Conservation (phyloP, 2,888 invertebrate genomes). For the Plutella xylostella region DNA sequence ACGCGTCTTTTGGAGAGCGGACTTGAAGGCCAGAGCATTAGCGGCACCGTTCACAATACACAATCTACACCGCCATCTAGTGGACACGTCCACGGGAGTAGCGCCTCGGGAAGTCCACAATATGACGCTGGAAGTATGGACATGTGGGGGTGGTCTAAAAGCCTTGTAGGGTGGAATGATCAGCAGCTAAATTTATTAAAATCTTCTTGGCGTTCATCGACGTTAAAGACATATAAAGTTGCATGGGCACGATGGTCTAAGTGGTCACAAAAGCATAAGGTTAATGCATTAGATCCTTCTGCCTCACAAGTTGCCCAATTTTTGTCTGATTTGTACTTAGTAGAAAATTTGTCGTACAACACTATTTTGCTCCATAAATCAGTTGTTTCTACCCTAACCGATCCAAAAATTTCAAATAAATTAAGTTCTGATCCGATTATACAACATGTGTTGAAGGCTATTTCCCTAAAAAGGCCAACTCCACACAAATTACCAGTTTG, state of each 20-base stretch:
- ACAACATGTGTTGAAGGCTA: background rate
- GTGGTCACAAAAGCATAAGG: background rate
- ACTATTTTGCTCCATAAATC: background rate
- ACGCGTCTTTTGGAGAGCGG: background rate
- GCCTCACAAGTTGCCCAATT: background rate
- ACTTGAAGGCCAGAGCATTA: background rate
- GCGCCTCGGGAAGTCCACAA: background rate
- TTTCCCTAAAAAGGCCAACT: background rate
- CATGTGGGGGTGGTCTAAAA: conserved; percentile 2
- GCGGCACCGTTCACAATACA: background rate
- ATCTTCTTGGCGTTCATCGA: background rate
- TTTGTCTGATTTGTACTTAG: background rate
- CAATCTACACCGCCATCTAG: background rate
- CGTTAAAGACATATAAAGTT: too few species aligned
- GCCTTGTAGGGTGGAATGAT: background rate
- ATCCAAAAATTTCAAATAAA: background rate
- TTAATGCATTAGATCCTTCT: background rate
- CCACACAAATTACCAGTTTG: background rate
- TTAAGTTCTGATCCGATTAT: background rate
- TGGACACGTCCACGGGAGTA: background rate
- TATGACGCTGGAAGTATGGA: conserved; percentile 1
- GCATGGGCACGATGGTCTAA: background rate
- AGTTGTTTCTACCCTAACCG: background rate
- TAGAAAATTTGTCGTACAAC: background rate
- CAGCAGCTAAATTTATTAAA: background rate